Evolutionary conservation across 2,888 invertebrate genomes (phyloP), one percentile per base, ranked within the genome.

Genomic region (Anoplius nigerrimus): DNA sequence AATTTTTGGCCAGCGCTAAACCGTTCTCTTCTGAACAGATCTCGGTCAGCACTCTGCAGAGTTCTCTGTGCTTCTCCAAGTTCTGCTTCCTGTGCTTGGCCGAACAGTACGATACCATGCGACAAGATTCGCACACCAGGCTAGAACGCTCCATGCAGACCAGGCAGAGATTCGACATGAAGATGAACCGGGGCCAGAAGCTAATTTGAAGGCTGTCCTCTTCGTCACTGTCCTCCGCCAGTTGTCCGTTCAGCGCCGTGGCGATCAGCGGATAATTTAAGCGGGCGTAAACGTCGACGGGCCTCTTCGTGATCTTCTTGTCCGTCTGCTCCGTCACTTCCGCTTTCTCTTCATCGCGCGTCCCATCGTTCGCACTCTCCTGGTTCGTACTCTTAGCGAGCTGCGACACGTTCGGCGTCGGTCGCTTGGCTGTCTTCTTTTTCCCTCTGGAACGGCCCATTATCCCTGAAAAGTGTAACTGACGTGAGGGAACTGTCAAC

Each of bases 121-220:
- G 90, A 74, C 94, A 94, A 56, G 89, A 83, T 42, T 86, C 86
- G 67, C 92, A 92, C 0, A 79, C 76, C 0, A 87, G 55, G 3
- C 63, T 66, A 0, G 71, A 78, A 0, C 62, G 46, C 22, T 82
- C 56, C 82, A 84, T 76, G 78, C 86, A 86, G 15, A 84, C 72
- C 57, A 84, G 86, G 72, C 94, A 94, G 4, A 91, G 88, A 70
- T 91, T 92, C 51, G 91, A 90, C 42, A 92, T 88, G 82, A 92
- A 94, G 15, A 93, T 92, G 82, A 91, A 91, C 11, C 94, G 90
- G 61, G 93, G 93, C 80, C 91, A 92, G 72, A 93, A 92, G 72
- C 93, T 91, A 79, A 93, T 92, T 57, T 93, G 91, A 56, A 92
- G 90, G 62, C 91, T 91, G 63, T 92, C 91, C 24, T 91, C 91